These are phyloP conservation scores for Artibeus jamaicensis DNA, from an alignment of 2,797 vertebrate genomes.

Conservation along the genomic window DNA sequence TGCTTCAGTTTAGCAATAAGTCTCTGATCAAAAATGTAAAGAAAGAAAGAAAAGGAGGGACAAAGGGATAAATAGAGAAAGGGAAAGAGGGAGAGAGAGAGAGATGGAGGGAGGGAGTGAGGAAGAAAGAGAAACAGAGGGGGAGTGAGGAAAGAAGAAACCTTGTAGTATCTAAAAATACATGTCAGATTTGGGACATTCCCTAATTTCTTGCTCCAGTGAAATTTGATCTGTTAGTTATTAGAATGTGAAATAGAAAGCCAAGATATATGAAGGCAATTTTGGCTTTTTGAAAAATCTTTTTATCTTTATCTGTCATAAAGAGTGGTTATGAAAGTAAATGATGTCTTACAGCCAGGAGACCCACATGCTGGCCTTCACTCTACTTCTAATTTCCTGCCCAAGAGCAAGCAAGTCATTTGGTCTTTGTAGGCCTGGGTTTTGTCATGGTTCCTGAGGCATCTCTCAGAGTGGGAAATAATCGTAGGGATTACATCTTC, in stretches of 20 bases:
- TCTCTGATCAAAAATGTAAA: not conserved
- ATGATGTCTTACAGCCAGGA: not conserved
- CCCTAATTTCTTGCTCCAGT: slow-evolving; percentile 1
- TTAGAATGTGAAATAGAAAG: slow-evolving; percentile 40
- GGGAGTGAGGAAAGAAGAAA: not conserved
- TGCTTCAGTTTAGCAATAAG: not conserved
- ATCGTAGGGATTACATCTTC: not conserved
- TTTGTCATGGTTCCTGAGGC: not conserved
- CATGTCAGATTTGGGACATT: not conserved
- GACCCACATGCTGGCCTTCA: not conserved
- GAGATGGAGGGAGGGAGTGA: not conserved
- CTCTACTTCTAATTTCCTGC: not conserved
- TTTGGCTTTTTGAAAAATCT: not conserved
- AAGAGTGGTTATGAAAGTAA: not conserved
- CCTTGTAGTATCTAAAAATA: not conserved
- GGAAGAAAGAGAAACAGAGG: too few relatives aligned
- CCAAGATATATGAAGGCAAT: not conserved
- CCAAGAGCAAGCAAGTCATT: not conserved
- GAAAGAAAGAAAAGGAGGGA: not conserved
- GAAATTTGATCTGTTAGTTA: slow-evolving; percentile 7
- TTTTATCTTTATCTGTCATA: slow-evolving; percentile 19
- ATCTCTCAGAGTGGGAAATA: slow-evolving; percentile 14
- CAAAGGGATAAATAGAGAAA: not conserved
- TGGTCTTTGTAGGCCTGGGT: not conserved
- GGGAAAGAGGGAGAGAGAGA: too few relatives aligned